Conservation (phyloP, 2,888 invertebrate genomes). For the Campoletis raptor region DNA sequence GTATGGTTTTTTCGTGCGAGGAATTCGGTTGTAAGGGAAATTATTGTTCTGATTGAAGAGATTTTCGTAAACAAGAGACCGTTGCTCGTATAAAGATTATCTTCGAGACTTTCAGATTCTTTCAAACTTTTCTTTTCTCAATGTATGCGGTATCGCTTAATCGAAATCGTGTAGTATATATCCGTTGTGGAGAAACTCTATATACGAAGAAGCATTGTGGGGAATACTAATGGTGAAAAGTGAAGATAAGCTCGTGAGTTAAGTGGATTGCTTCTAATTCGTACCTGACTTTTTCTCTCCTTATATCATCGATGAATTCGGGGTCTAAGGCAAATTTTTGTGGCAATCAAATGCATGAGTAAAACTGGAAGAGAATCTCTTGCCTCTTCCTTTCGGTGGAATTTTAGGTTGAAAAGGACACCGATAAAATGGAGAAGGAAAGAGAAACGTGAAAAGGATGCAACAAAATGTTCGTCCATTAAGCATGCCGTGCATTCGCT, state of each 20-base stretch:
- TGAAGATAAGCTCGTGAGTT: constrained; percentile 24
- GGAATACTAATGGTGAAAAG: constrained; percentile 28
- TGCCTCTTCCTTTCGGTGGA: constrained; percentile 15
- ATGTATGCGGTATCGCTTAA: background rate
- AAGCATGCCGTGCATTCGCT: constrained; percentile 56
- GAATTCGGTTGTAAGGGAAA: background rate
- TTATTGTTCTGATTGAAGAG: background rate
- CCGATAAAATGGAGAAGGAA: constrained; percentile 12
- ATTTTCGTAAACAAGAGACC: background rate
- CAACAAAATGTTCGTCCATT: constrained; percentile 44
- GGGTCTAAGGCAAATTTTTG: constrained; percentile 26
- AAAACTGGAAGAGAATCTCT: constrained; percentile 13
- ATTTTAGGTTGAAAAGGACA: constrained; percentile 27
- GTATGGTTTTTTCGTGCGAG: background rate
- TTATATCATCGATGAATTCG: constrained; percentile 43
- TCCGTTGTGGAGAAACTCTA: background rate
- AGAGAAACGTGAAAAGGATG: background rate
- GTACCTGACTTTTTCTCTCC: constrained; percentile 51
- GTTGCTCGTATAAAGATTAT: background rate
- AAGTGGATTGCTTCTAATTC: constrained; percentile 63
- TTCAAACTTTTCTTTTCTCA: background rate
- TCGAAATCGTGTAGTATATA: background rate
- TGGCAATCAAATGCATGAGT: background rate
- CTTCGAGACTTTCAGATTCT: background rate
- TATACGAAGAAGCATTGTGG: background rate